These are phyloP conservation scores for Drosophila suboccidentalis DNA, from an alignment of 2,888 invertebrate genomes.

Conservation along the genomic window DNA sequence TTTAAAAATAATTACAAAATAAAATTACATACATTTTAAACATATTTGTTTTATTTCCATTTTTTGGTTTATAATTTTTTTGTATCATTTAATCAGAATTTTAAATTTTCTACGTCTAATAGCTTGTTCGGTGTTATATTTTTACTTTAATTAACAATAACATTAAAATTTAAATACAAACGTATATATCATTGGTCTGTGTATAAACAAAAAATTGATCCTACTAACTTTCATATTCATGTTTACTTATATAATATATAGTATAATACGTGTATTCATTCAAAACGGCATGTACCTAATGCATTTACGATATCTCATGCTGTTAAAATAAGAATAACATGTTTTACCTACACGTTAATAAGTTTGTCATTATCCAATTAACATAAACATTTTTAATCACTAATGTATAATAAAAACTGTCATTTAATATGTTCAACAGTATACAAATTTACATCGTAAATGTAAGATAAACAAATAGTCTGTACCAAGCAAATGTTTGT, in stretches of 20 bases:
- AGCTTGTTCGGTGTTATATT: constrained; percentile 32
- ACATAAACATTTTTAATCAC: constrained; percentile 13
- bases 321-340: constrained; percentile 33
- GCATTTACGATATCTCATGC: constrained; percentile 35
- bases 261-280: constrained; percentile 21
- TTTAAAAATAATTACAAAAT: constrained; percentile 64
- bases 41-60: constrained; percentile 53
- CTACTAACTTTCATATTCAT: constrained; percentile 16
- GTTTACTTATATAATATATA: constrained; percentile 22
- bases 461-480: constrained; percentile 31
- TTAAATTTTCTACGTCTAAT: not conserved
- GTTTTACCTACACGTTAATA: constrained; percentile 22
- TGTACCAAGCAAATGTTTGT: constrained; percentile 20
- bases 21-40: constrained; percentile 42
- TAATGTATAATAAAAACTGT: constrained; percentile 15
- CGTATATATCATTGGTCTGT: constrained; percentile 20
- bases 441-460: constrained; percentile 28
- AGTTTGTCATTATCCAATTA: constrained; percentile 30
- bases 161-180: constrained; percentile 12
- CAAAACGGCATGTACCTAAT: constrained; percentile 20
- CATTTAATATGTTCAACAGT: constrained; percentile 20
- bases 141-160: constrained; percentile 11
- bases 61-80: constrained; percentile 23
- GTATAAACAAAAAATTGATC: constrained; percentile 23
- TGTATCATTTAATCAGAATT: not conserved